Percentiles rank a stretch among this genome's conserved stretches.
Conservation (phyloP, 2,797 vertebrate species). For the Ctenosaura bakeri region DNA sequence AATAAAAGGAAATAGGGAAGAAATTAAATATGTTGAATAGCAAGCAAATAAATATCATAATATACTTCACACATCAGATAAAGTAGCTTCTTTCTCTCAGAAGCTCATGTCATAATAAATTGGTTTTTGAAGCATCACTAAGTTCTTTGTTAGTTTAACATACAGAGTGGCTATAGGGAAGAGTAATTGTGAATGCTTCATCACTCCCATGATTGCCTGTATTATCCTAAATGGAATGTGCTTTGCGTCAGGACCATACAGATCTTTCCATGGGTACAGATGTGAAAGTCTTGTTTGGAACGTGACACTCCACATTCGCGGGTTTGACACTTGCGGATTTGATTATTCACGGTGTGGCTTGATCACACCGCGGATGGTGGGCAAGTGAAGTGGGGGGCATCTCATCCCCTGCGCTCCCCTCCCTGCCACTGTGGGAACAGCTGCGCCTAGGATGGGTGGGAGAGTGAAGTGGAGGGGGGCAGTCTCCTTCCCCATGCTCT, state of each 20-base stretch:
- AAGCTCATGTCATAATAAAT: background rate
- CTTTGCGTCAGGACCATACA: background rate
- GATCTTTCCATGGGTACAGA: background rate
- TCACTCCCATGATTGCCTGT: background rate
- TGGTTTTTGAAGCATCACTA: background rate
- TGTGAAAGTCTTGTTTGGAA: background rate
- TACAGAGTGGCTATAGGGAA: background rate
- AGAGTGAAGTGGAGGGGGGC: too few species aligned
- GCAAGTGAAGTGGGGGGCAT: too few species aligned
- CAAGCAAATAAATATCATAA: background rate
- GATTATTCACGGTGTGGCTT: too few species aligned
- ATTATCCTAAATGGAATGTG: background rate
- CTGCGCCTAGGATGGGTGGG: too few species aligned
- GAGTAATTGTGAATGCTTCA: background rate
- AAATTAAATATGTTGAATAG: background rate
- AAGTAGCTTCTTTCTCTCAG: background rate
- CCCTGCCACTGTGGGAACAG: too few species aligned
- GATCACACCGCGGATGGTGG: too few species aligned
- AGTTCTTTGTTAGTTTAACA: background rate
- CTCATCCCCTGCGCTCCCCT: too few species aligned
- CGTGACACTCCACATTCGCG: background rate
- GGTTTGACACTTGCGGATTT: too few species aligned
- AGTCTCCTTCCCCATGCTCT: too few species aligned
- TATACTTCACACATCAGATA: background rate
- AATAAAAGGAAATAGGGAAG: background rate